Evolutionary conservation across 2,797 vertebrate genomes (phyloP), one percentile per base, ranked within the genome.

Genomic region (Philypnodon macrostomus): DNA sequence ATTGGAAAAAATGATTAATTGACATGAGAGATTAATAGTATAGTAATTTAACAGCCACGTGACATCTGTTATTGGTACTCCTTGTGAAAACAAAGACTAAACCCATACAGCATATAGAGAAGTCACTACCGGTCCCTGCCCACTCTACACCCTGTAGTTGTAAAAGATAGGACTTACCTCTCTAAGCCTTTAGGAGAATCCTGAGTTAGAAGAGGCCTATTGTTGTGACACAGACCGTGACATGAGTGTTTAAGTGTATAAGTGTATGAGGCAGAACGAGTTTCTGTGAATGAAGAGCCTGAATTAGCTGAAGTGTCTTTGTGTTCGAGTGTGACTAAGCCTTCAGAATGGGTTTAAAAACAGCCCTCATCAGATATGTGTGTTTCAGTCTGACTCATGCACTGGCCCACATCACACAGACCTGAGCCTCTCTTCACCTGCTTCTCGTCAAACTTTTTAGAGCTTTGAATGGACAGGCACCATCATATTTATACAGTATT

Each of bases 231-330:
- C 7, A 27, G 35, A 3, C n/a, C 31, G 51, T 19, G 13, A 45
- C 21, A n/a, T n/a, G n/a, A 49, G 29, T 1, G 33, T 7, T n/a
- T n/a, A n/a, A n/a, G n/a, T 14, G 5, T 6, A 23, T 23, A 6
- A 16, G 16, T 14, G 18, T 11, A 60, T 32, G 47, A 63, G 29
- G 56, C n/a, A 52, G 35, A 72, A 79, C 55, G 47, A 7, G 56
- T 70, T 16, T 64, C 17, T 51, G 36, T 46, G 50, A 73, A 54
- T 16, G 16, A 52, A 24, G 13, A 10, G 35, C 29, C 51, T 36
- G 30, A 61, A 66, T 40, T 44, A 70, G 59, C 38, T 13, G 53
- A 26, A 13, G 14, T 12, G 21, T 36, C 23, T 70, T 14, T 17
- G 33, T 13, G 11, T 21, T 18, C 13, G 31, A 23, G 52, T 27